A percentile compares a stretch with the other conserved stretches of the same genome.
phyloP scores from a whole-genome alignment of 2,888 invertebrate species.

The Hydriomena furcata region DNA sequence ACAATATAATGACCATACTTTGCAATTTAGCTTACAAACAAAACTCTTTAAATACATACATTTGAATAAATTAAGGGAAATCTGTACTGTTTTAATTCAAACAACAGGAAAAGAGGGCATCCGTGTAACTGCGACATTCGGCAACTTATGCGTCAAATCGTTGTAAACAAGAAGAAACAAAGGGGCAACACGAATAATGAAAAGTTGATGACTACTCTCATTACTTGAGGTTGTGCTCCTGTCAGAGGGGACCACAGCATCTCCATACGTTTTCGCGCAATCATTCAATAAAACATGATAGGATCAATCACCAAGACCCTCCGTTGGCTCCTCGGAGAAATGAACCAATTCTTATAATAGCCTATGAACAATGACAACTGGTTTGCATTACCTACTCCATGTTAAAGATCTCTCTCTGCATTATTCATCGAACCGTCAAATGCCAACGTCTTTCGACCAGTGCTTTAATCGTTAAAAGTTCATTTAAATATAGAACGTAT shows the following conservation, averaged over 20 bases:
- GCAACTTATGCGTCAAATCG: constrained; percentile 21
- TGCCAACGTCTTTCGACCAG: constrained; percentile 24
- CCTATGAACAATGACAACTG: constrained; percentile 13
- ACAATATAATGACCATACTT: constrained; percentile 58
- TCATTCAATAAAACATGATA: constrained; percentile 81
- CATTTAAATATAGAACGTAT: constrained; percentile 81
- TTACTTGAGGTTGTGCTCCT: constrained; percentile 51
- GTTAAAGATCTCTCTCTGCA: constrained; percentile 3
- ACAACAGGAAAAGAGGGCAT: constrained; percentile 27
- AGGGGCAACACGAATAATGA: constrained; percentile 37
- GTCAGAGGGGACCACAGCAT: constrained; percentile 62
- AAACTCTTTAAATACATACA: constrained; percentile 37
- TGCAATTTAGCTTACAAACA: constrained; percentile 46
- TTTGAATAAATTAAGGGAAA: constrained; percentile 35
- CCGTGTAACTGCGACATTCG: constrained; percentile 20
- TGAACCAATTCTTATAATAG: constrained; percentile 57
- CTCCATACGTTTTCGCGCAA: constrained; percentile 78
- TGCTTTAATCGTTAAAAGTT: constrained; percentile 69
- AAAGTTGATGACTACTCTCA: constrained; percentile 67
- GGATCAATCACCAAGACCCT: constrained; percentile 79
- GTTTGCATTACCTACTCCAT: constrained; percentile 22
- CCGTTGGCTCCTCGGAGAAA: constrained; percentile 72
- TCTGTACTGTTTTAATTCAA: constrained; percentile 29
- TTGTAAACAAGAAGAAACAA: constrained; percentile 26
- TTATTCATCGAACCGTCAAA: constrained; percentile 5